Conservation (phyloP, 1,140 invertebrate species). For the Tetramorium alpestre region DNA sequence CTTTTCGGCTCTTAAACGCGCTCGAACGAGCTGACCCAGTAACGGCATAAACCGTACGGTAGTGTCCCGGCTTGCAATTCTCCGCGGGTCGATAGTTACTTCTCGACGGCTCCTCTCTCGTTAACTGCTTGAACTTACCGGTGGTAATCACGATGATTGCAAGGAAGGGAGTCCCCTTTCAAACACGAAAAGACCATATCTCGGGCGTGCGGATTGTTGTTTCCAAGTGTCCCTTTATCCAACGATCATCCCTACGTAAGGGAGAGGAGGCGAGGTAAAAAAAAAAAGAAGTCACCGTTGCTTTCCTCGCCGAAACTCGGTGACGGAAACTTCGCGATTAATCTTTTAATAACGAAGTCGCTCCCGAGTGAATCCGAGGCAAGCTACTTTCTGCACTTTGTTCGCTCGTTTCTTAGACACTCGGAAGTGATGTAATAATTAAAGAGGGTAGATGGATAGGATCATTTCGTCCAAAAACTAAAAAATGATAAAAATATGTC, state of each 20-base stretch:
- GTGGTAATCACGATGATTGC: conserved; percentile 60
- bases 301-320: conserved; percentile 23
- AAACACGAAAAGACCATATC: conserved; percentile 43
- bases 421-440: conserved; percentile 40
- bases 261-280: not conserved
- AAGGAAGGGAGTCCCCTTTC: conserved; percentile 5
- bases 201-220: conserved; percentile 27
- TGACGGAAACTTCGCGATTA: conserved; percentile 43
- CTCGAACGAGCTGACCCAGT: conserved; percentile 48
- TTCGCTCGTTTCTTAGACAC: conserved; percentile 2
- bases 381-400: conserved; percentile 31
- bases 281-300: conserved; percentile 5
- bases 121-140: conserved; percentile 53
- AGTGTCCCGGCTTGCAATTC: conserved; percentile 51
- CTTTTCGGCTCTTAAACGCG: conserved; percentile 53
- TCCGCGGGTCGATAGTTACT: conserved; percentile 53
- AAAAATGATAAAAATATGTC: not conserved
- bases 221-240: conserved; percentile 23
- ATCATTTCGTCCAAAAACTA: not conserved
- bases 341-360: conserved; percentile 55
- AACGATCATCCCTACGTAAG: not conserved
- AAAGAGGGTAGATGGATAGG: not conserved
- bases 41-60: conserved; percentile 57
- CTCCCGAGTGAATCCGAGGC: conserved; percentile 9
- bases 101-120: conserved; percentile 42